These are phyloP conservation scores for Sapayoa aenigma DNA, from an alignment of 2,113 vertebrate genomes.

Conservation along the genomic window DNA sequence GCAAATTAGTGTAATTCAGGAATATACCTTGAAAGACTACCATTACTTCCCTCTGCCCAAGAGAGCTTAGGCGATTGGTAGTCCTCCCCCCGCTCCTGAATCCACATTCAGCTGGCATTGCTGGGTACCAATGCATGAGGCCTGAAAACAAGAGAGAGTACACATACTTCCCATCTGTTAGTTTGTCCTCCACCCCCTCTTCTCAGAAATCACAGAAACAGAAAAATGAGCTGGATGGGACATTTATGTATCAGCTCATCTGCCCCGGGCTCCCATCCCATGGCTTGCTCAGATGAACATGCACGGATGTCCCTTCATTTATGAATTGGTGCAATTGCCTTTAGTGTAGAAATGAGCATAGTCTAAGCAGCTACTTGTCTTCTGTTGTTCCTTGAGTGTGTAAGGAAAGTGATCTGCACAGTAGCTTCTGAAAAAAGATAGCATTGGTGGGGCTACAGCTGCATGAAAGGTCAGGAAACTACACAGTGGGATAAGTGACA, in stretches of 20 bases:
- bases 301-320: neutral
- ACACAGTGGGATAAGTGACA: neutral
- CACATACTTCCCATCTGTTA: neutral
- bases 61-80: neutral
- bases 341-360: neutral
- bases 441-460: fast-evolving
- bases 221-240: neutral
- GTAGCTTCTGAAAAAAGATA: neutral
- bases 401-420: neutral
- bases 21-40: neutral
- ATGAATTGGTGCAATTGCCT: neutral
- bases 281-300: neutral
- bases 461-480: neutral
- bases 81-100: neutral
- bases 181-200: neutral
- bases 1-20: neutral
- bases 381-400: neutral
- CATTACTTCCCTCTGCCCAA: neutral
- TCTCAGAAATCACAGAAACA: neutral
- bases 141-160: neutral
- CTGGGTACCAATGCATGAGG: neutral
- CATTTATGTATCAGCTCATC: neutral
- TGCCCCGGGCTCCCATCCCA: fast-evolving
- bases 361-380: neutral
- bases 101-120: neutral